A percentile compares a stretch with the other conserved stretches of the same genome.
Conservation (phyloP, 2,888 invertebrate species). For the Lottia gigantea region DNA sequence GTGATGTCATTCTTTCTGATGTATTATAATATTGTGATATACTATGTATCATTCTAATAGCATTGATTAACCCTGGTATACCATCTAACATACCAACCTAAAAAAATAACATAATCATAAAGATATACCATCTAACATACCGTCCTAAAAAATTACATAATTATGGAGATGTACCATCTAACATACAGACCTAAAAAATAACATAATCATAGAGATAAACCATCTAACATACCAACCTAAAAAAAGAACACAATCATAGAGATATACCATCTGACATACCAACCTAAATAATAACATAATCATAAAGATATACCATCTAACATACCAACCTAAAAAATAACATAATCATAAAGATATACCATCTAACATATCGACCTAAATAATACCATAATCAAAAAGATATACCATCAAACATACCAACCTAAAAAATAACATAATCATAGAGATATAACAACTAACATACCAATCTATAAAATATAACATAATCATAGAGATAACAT, state of each 20-base stretch:
- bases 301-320: conserved; percentile 88
- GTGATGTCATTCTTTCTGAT: conserved; percentile 92
- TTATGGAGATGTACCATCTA: neutral
- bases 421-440: neutral
- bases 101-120: conserved; percentile 14
- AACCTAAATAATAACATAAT: conserved; percentile 81
- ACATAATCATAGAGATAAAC: too few species aligned
- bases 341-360: neutral
- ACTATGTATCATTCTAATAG: conserved; percentile 90
- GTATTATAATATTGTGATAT: conserved; percentile 97
- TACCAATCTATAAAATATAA: too few species aligned
- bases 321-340: conserved; percentile 78
- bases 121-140: neutral
- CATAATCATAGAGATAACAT: conserved; percentile 73
- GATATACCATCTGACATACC: conserved; percentile 93
- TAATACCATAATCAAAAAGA: neutral
- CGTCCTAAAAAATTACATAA: neutral
- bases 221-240: too few species aligned
- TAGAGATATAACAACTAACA: too few species aligned
- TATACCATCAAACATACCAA: neutral
- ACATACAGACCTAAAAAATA: neutral
- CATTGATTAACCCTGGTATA: conserved; percentile 88
- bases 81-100: conserved; percentile 88
- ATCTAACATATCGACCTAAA: neutral
- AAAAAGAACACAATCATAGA: too few species aligned